A percentile compares a stretch with the other conserved stretches of the same genome.
These are phyloP conservation scores for Shargacucullia verbasci DNA, from an alignment of 2,888 invertebrate species.

Conservation along the genomic window DNA sequence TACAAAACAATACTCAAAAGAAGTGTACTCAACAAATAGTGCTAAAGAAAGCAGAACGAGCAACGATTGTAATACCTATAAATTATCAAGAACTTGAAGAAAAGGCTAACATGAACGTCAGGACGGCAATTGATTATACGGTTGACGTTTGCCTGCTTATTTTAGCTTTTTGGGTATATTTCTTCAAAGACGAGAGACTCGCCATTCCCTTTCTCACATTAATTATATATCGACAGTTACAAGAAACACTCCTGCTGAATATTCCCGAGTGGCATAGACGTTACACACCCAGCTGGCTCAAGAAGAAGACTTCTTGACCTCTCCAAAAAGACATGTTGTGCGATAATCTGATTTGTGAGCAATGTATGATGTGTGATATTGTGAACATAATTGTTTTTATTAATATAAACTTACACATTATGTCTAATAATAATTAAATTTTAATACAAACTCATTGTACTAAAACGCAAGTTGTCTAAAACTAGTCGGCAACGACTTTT, in stretches of 20 bases:
- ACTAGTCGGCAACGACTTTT: constrained; percentile 77
- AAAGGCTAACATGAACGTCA: constrained; percentile 91
- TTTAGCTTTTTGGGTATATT: constrained; percentile 94
- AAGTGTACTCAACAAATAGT: constrained; percentile 73
- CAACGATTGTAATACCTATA: constrained; percentile 84
- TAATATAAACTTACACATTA: constrained; percentile 70
- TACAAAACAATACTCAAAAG: constrained; percentile 60
- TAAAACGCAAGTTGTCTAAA: constrained; percentile 62
- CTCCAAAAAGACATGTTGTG: constrained; percentile 81
- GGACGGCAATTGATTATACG: constrained; percentile 91
- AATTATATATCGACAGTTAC: constrained; percentile 93
- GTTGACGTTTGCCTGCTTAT: constrained; percentile 93
- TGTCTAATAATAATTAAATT: constrained; percentile 60
- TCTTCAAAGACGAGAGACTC: constrained; percentile 93
- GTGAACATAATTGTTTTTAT: constrained; percentile 75
- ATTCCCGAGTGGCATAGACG: constrained; percentile 89
- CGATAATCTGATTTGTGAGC: constrained; percentile 76
- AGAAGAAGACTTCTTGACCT: constrained; percentile 84
- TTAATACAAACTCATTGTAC: constrained; percentile 47
- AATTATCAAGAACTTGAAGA: constrained; percentile 89
- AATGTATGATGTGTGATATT: constrained; percentile 81
- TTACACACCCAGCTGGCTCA: constrained; percentile 80
- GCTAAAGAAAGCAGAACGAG: constrained; percentile 80
- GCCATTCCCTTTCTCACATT: constrained; percentile 94
- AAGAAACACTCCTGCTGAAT: constrained; percentile 90